Percentiles rank a stretch among this genome's conserved stretches.
phyloP scores from a whole-genome alignment of 2,797 vertebrate species.

The Eutrigla gurnardus region DNA sequence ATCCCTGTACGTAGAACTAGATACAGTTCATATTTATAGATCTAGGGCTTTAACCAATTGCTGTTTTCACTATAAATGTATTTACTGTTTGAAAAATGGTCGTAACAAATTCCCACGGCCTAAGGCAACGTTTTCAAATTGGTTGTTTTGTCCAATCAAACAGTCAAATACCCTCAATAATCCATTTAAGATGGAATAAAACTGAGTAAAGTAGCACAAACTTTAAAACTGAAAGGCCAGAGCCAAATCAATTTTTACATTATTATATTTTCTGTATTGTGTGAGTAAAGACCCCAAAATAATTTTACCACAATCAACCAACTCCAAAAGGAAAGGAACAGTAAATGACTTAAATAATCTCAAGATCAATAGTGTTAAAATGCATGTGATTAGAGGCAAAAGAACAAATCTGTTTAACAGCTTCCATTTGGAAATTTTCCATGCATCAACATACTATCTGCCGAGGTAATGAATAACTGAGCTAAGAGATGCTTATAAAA shows the following conservation, averaged over 20 bases:
- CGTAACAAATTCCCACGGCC: neutral
- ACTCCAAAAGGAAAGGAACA: neutral
- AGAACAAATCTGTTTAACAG: neutral
- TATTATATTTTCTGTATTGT: neutral
- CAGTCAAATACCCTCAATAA: neutral
- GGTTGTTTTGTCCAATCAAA: neutral
- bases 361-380: conserved; percentile 14
- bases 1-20: neutral
- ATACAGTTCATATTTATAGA: neutral
- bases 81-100: neutral
- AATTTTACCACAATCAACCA: neutral
- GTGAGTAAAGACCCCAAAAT: neutral
- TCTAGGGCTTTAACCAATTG: neutral
- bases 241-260: no score
- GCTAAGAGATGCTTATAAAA: conserved; percentile 60
- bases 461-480: conserved; percentile 65
- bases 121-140: neutral
- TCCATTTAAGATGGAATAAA: neutral
- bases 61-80: neutral
- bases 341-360: neutral
- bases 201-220: conserved; percentile 1
- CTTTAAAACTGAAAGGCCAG: neutral
- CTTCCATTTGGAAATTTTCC: conserved; percentile 44
- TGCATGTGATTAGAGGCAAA: conserved; percentile 26
- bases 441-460: conserved; percentile 51